Base-by-base conservation (phyloP, 1,140 invertebrate genomes). In the Heliconius eleuchia region DNA sequence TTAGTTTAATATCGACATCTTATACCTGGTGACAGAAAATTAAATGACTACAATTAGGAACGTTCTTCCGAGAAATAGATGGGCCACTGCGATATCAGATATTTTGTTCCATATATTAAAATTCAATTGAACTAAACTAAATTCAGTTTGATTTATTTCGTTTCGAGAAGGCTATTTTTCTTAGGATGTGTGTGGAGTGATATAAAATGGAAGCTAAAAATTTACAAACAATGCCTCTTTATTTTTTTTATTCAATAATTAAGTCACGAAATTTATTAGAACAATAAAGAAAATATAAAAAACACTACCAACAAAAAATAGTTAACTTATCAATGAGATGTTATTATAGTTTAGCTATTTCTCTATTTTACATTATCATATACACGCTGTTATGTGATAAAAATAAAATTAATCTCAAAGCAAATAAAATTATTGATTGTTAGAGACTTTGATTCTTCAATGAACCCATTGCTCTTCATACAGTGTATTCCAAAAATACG, bases 401-500 rank as follows among this genome's bases (percentile, higher is more conserved):
- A 42, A 39, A 42, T 39, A 72, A 71, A 71, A 39, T 39, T 72
- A 72, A 37, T 55, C 52, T 55, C 19, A 55, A 4, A 34, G 30
- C 34, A 34, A 34, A 71, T 71, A 71, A 16, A 3, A 42, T 66
- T 30, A 66, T 57, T 57, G 27, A 66, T 66, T 66, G 60, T 16
- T 66, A 66, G 60, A 60, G n/a, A 66, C 27, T 66, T 66, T 23
- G 13, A 66, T 18, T 80, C 71, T 80, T 76, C 76, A 85, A 83
- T 84, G 71, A 76, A 76, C n/a, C 60, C 27, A 66, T 70, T 83
- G 82, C 78, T 84, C 79, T 86, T 82, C 60, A 46, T 82, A 83
- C 80, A 34, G 79, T 83, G 81, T 91, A 90, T 88, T 90, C 86
- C 91, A 89, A 89, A 94, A 94, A 94, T 93, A 91, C 93, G 93